These are phyloP conservation scores for Neomicropteryx cornuta DNA, from an alignment of 1,140 invertebrate species.

Conservation along the genomic window DNA sequence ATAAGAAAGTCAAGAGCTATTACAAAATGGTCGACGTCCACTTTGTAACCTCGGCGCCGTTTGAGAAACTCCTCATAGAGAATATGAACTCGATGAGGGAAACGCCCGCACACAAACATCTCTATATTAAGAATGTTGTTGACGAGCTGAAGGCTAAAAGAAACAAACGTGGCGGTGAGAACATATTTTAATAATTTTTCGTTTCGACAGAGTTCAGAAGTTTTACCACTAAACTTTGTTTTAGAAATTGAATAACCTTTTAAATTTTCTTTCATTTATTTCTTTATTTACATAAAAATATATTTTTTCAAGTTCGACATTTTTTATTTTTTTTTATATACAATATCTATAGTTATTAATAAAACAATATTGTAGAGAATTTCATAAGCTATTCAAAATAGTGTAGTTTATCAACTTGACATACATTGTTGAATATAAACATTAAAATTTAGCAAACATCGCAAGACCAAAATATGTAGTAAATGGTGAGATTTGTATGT, in stretches of 20 bases:
- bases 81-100: conserved; percentile 5
- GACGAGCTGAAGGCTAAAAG: conserved; percentile 12
- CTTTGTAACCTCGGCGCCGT: conserved; percentile 9
- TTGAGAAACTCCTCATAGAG: conserved; percentile 8
- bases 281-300: neutral
- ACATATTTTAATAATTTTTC: neutral
- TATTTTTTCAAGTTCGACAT: too few relatives aligned
- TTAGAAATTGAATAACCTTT: neutral
- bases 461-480: too few relatives aligned
- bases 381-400: too few relatives aligned
- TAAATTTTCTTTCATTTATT: neutral
- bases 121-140: conserved; percentile 10
- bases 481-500: too few relatives aligned
- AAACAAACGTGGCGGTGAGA: conserved; percentile 5
- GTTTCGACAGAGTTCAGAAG: neutral
- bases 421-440: neutral
- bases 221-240: neutral
- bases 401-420: too few relatives aligned
- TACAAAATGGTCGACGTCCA: conserved; percentile 6
- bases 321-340: too few relatives aligned
- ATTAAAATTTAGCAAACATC: neutral
- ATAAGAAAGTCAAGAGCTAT: conserved; percentile 10
- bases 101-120: conserved; percentile 6
- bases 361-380: neutral
- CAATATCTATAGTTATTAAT: too few relatives aligned